A percentile compares a stretch with the other conserved stretches of the same genome.
phyloP scores from a whole-genome alignment of 2,888 invertebrate species.

The Chironomus riparius region DNA sequence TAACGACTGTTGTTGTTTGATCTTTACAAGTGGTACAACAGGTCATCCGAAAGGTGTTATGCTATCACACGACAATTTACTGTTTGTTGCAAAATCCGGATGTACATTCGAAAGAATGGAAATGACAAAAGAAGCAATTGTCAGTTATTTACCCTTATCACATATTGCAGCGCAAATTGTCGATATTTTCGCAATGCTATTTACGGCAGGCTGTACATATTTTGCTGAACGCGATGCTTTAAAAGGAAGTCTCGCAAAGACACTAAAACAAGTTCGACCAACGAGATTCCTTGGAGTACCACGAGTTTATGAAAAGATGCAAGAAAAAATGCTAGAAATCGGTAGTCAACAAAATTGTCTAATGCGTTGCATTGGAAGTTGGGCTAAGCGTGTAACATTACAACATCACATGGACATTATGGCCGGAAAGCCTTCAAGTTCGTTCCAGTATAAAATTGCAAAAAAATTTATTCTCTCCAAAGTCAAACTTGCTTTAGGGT shows the following conservation, averaged over 20 bases:
- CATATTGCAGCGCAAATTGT: conserved; percentile 77
- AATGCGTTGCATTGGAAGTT: conserved; percentile 56
- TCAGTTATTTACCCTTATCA: conserved; percentile 72
- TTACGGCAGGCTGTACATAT: conserved; percentile 53
- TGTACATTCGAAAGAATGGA: conserved; percentile 34
- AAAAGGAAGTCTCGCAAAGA: conserved; percentile 62
- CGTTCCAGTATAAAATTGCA: conserved; percentile 63
- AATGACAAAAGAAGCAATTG: conserved; percentile 48
- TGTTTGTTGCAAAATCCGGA: conserved; percentile 52
- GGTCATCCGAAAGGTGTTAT: conserved; percentile 89
- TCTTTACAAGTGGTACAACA: conserved; percentile 82
- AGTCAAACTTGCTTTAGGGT: conserved; percentile 60
- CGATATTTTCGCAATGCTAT: conserved; percentile 58
- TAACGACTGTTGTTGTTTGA: conserved; percentile 78
- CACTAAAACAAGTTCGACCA: conserved; percentile 60
- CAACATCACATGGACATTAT: conserved; percentile 55
- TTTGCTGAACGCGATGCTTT: conserved; percentile 76
- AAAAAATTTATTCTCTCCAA: conserved; percentile 62
- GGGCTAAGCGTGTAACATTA: conserved; percentile 68
- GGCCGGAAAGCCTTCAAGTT: conserved; percentile 43
- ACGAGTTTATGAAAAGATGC: conserved; percentile 80
- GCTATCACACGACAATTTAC: conserved; percentile 83
- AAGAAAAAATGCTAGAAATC: conserved; percentile 64
- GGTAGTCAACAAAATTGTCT: conserved; percentile 55
- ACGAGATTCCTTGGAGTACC: conserved; percentile 74